Conservation (phyloP, 1,140 invertebrate genomes). For the Polypedilum vanderplanki region DNA sequence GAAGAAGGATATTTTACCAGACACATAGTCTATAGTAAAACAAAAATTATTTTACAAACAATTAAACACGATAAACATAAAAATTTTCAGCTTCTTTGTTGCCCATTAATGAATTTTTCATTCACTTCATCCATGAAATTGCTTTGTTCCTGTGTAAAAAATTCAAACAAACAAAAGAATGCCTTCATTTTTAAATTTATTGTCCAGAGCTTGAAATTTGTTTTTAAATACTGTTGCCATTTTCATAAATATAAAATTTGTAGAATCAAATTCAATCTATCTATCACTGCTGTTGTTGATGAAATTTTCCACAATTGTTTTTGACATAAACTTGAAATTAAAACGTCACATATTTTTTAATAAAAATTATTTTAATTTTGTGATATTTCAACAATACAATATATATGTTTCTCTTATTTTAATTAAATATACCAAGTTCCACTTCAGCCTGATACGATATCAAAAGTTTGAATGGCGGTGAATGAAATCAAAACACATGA, state of each 20-base stretch:
- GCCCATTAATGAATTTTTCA: background rate
- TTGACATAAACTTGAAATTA: background rate
- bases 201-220: background rate
- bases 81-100: background rate
- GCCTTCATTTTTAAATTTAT: conserved; percentile 12
- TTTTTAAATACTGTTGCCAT: background rate
- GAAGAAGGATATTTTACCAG: no score
- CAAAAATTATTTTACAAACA: conserved; percentile 14
- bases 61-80: conserved; percentile 14
- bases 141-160: background rate
- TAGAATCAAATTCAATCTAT: background rate
- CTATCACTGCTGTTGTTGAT: background rate
- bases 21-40: background rate
- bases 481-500: background rate
- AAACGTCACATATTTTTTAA: background rate
- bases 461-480: background rate
- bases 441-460: background rate
- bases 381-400: no score
- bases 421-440: background rate
- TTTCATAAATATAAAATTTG: background rate
- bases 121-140: conserved; percentile 18
- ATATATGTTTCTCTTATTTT: background rate
- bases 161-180: background rate
- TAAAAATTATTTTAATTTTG: background rate
- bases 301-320: background rate